Evolutionary conservation across 1,140 invertebrate genomes (phyloP).

Genomic region (Drosophila nasuta): DNA sequence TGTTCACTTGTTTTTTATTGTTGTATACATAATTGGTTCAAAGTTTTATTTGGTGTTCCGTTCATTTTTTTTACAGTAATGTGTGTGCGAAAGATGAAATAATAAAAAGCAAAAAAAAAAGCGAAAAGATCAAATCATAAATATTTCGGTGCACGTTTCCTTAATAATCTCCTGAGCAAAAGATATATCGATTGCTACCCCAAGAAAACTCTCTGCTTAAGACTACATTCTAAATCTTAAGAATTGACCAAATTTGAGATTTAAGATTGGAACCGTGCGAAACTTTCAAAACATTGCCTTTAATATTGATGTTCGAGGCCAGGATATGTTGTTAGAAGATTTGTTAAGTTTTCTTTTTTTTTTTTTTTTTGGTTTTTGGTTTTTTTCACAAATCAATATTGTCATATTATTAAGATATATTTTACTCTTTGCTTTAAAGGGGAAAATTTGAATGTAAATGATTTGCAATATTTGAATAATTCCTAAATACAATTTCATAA

Average conservation of each 20-base stretch:
- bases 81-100: constrained; percentile 7
- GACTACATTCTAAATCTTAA: neutral
- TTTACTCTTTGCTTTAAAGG: neutral
- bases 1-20: constrained; percentile 43
- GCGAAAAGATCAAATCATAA: neutral
- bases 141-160: constrained; percentile 8
- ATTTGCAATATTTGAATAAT: constrained; percentile 21
- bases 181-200: no score
- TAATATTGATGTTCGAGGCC: neutral
- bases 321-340: constrained; percentile 50
- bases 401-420: constrained; percentile 37
- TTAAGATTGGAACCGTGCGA: neutral
- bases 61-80: constrained; percentile 9
- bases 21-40: constrained; percentile 70
- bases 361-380: neutral
- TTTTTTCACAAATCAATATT: constrained; percentile 59
- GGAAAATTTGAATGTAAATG: constrained; percentile 12
- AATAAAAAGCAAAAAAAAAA: neutral
- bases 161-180: neutral
- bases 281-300: neutral
- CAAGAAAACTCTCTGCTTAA: constrained; percentile 1
- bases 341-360: neutral
- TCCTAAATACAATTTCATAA: constrained; percentile 11
- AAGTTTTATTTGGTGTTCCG: constrained; percentile 24
- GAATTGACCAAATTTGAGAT: constrained; percentile 7